Evolutionary conservation across 2,888 invertebrate genomes (phyloP).

Genomic region (Nymphalis c-album): DNA sequence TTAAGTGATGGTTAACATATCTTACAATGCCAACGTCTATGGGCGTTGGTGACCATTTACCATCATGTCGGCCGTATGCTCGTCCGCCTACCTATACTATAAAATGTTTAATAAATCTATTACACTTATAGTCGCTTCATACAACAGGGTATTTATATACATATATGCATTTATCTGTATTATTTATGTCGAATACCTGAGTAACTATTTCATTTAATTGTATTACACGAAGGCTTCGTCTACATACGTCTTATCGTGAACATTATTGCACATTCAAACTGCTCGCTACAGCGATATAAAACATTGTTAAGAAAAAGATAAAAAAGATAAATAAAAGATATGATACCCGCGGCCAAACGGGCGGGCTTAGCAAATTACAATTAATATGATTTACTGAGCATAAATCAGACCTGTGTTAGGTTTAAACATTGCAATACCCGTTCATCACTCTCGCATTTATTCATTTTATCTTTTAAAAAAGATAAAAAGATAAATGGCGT

Average conservation of each 20-base stretch:
- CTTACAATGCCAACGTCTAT: too few species aligned
- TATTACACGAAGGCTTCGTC: neutral
- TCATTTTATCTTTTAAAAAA: slow-evolving; percentile 20
- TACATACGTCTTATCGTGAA: neutral
- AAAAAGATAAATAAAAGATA: slow-evolving; percentile 28
- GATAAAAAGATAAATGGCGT: slow-evolving; percentile 8
- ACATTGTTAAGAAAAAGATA: slow-evolving; percentile 27
- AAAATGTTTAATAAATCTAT: too few species aligned
- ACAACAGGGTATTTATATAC: too few species aligned
- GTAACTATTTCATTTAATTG: neutral
- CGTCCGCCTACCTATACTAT: too few species aligned
- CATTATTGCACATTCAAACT: slow-evolving; percentile 6
- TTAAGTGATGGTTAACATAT: too few species aligned
- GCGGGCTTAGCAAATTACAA: slow-evolving; percentile 64
- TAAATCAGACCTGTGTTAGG: slow-evolving; percentile 48
- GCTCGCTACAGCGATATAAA: slow-evolving; percentile 4
- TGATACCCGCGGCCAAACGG: slow-evolving; percentile 35
- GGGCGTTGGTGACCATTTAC: too few species aligned
- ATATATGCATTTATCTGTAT: too few species aligned
- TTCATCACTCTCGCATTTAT: slow-evolving; percentile 30
- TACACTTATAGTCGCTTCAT: too few species aligned
- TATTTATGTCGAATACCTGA: too few species aligned
- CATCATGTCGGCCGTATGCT: too few species aligned
- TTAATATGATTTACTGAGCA: slow-evolving; percentile 70
- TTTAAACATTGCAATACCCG: slow-evolving; percentile 32